Percentiles rank a stretch among this genome's conserved stretches.
Conservation (phyloP, 2,113 vertebrate species). For the Alligator sinensis region DNA sequence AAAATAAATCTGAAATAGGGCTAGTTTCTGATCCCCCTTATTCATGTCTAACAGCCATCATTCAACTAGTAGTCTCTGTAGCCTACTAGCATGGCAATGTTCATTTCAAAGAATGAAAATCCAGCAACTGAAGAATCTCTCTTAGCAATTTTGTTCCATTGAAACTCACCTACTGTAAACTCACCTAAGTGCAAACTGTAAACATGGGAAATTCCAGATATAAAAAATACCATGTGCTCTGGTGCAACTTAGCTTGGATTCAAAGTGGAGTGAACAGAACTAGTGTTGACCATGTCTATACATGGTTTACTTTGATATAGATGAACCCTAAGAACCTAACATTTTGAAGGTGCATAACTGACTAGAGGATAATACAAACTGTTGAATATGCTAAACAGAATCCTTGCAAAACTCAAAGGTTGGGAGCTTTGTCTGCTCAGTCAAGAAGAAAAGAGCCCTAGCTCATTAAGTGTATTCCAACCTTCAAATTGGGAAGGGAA, state of each 20-base stretch:
- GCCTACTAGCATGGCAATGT: background rate
- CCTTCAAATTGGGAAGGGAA: too few species aligned
- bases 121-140: background rate
- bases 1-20: background rate
- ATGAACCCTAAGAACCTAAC: background rate
- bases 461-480: too few species aligned
- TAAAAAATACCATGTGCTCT: background rate
- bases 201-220: background rate
- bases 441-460: too few species aligned
- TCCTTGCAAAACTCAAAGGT: too few species aligned
- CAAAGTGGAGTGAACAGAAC: background rate
- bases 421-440: too few species aligned
- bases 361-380: background rate
- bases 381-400: too few species aligned
- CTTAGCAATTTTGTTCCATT: background rate
- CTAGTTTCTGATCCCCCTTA: background rate
- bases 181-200: background rate
- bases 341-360: background rate
- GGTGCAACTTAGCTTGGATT: background rate
- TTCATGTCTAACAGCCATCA: background rate
- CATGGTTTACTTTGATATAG: background rate
- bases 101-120: background rate
- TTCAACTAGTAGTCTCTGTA: background rate
- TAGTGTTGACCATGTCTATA: fast-evolving
- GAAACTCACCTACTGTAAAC: background rate